phyloP scores from a whole-genome alignment of 2,888 invertebrate genomes.

The Capitulum mitella region DNA sequence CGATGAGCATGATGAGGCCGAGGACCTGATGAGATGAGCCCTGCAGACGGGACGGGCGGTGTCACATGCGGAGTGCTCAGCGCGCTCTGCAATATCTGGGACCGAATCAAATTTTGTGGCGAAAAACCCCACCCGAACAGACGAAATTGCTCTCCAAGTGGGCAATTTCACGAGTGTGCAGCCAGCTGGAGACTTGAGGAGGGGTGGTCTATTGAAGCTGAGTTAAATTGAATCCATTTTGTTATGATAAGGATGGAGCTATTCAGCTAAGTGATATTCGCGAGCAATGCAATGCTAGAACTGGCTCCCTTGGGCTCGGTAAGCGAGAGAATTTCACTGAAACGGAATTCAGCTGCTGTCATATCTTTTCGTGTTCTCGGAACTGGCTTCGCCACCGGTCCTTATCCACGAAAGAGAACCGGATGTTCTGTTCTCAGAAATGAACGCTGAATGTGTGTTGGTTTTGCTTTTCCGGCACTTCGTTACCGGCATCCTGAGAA shows the following conservation, averaged over 20 bases:
- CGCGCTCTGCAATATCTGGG: background rate
- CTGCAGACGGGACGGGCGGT: no score
- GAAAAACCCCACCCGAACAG: background rate
- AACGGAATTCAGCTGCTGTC: background rate
- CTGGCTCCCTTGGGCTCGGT: background rate
- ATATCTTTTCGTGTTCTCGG: background rate
- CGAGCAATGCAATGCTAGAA: background rate
- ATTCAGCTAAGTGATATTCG: conserved; percentile 5
- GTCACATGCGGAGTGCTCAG: background rate
- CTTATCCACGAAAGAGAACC: no score
- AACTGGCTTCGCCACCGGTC: no score
- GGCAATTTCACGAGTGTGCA: background rate
- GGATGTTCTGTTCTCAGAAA: no score
- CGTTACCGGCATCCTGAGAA: no score
- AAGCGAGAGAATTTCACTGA: background rate
- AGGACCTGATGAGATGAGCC: no score
- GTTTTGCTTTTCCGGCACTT: no score
- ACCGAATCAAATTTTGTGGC: background rate
- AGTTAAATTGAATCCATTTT: conserved; percentile 5
- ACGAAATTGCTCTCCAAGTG: background rate
- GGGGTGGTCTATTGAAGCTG: background rate
- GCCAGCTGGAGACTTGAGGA: background rate
- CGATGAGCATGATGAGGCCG: no score
- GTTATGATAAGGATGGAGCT: background rate
- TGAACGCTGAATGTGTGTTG: no score